phyloP scores from a whole-genome alignment of 2,888 invertebrate species.

The Athalia cordata region DNA sequence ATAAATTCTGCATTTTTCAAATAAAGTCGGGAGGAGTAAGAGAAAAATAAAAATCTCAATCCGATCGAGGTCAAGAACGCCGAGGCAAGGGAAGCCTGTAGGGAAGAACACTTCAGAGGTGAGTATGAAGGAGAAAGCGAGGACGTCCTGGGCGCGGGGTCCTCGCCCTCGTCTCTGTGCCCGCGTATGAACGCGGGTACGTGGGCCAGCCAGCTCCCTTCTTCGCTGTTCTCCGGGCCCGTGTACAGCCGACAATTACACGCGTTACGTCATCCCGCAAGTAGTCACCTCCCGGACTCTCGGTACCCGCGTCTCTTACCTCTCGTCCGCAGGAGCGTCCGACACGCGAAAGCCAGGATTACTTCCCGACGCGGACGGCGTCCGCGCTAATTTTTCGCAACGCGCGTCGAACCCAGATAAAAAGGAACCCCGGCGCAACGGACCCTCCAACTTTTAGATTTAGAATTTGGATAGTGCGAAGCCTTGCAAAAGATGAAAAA shows the following conservation, averaged over 20 bases:
- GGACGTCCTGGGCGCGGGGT: slow-evolving; percentile 41
- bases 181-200: slow-evolving; percentile 59
- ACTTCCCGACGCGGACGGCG: background rate
- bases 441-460: too few relatives aligned
- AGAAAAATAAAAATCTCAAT: background rate
- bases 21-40: background rate
- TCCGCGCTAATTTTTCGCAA: background rate
- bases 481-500: too few relatives aligned
- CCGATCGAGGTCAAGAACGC: background rate
- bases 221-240: slow-evolving; percentile 68
- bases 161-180: slow-evolving; percentile 42
- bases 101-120: slow-evolving; percentile 10
- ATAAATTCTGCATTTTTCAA: background rate
- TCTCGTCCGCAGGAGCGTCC: slow-evolving; percentile 31
- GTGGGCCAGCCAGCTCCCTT: slow-evolving; percentile 64
- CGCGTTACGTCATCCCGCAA: slow-evolving; percentile 66
- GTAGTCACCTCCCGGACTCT: slow-evolving; percentile 40
- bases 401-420: background rate
- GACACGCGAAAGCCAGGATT: slow-evolving; percentile 1
- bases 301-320: slow-evolving; percentile 45
- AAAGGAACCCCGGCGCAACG: too few relatives aligned
- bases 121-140: slow-evolving; percentile 30
- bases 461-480: too few relatives aligned
- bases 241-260: slow-evolving; percentile 71
- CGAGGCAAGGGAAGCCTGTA: background rate